Conservation (phyloP, 2,113 vertebrate genomes). For the Leptosomus discolor region DNA sequence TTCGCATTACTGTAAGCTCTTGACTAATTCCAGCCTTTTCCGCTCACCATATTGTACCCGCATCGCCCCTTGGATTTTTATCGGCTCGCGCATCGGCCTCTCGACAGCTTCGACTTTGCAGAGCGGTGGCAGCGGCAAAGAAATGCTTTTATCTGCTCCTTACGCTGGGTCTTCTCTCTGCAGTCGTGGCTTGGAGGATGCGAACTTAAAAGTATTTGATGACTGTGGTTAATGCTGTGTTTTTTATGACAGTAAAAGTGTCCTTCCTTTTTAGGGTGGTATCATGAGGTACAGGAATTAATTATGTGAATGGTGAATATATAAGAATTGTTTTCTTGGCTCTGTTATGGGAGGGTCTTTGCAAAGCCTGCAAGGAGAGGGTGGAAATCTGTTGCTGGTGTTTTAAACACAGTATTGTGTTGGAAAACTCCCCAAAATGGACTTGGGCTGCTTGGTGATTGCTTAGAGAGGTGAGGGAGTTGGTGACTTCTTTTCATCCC, state of each 20-base stretch:
- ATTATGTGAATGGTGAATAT: not conserved
- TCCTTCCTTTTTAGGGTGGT: not conserved
- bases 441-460: not conserved
- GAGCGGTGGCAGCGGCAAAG: rapidly evolving
- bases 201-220: not conserved
- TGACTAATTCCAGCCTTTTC: not conserved
- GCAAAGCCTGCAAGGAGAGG: not conserved
- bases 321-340: not conserved
- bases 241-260: not conserved
- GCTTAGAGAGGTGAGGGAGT: not conserved
- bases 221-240: not conserved
- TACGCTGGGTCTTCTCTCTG: not conserved
- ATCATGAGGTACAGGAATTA: not conserved
- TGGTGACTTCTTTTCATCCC: not conserved
- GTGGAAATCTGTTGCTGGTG: not conserved
- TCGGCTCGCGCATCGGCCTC: not conserved
- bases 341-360: not conserved
- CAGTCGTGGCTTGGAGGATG: not conserved
- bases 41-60: rapidly evolving
- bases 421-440: not conserved
- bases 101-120: not conserved
- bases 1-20: not conserved
- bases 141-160: not conserved
- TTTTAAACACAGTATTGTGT: not conserved
- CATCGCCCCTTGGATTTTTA: not conserved